phyloP scores from a whole-genome alignment of 2,888 invertebrate species.

The Spilosoma lubricipeda region DNA sequence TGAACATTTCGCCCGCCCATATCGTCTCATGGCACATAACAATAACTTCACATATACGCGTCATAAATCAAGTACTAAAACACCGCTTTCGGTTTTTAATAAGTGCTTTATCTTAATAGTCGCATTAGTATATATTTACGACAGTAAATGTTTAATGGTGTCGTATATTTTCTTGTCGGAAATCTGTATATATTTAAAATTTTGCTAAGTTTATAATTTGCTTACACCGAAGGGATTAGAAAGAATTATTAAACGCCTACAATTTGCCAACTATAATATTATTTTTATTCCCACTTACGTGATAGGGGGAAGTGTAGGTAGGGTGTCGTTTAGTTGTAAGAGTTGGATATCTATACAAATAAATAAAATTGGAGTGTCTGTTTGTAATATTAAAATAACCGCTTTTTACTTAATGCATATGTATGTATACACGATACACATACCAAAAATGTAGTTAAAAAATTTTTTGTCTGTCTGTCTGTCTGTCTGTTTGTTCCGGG shows the following conservation, averaged over 20 bases:
- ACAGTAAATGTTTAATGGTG: constrained; percentile 24
- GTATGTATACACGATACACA: too few species aligned
- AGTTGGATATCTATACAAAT: too few species aligned
- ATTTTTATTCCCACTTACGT: not conserved
- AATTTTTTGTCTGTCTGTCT: too few species aligned
- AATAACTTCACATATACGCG: constrained; percentile 28
- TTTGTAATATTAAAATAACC: too few species aligned
- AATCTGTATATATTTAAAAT: not conserved
- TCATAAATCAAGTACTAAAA: constrained; percentile 35
- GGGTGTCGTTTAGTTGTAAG: too few species aligned
- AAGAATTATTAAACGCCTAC: not conserved
- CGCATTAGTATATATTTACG: constrained; percentile 24
- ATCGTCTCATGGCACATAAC: constrained; percentile 25
- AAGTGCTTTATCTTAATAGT: constrained; percentile 36
- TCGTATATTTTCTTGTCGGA: constrained; percentile 1
- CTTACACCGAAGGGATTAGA: not conserved
- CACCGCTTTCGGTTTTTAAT: constrained; percentile 37
- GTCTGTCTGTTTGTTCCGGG: too few species aligned
- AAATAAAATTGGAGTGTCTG: too few species aligned
- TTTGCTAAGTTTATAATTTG: not conserved
- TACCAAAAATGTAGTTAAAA: too few species aligned
- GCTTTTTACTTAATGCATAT: too few species aligned
- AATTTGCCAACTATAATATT: not conserved
- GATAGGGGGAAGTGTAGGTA: not conserved
- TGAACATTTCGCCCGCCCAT: constrained; percentile 39